Conservation (phyloP, 2,113 vertebrate genomes). For the Mastomys natalensis region DNA sequence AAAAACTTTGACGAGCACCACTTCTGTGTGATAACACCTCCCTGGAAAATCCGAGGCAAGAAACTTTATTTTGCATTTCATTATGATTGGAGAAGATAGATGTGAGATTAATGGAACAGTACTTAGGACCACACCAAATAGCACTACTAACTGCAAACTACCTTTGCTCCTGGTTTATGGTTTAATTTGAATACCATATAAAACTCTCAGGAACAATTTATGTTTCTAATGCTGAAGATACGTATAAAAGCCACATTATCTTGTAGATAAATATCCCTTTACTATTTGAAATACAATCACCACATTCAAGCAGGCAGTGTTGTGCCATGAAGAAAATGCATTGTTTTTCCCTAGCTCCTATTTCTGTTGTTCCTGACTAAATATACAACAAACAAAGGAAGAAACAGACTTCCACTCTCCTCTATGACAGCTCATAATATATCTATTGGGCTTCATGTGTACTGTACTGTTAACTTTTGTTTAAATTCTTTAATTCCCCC, state of each 20-base stretch:
- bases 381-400: not conserved
- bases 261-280: slow-evolving; percentile 43
- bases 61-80: not conserved
- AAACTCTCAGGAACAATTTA: slow-evolving; percentile 48
- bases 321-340: not conserved
- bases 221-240: not conserved
- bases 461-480: not conserved
- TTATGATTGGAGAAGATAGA: not conserved
- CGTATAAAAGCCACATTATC: slow-evolving; percentile 1
- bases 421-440: not conserved
- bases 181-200: slow-evolving; percentile 57
- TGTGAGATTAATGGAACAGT: not conserved
- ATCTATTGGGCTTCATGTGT: not conserved
- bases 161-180: not conserved
- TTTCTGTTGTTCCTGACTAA: not conserved
- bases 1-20: not conserved
- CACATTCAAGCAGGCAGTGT: slow-evolving; percentile 16
- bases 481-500: not conserved
- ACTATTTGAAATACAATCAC: not conserved
- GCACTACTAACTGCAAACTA: slow-evolving; percentile 19
- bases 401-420: not conserved
- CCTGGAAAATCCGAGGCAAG: not conserved
- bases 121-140: not conserved
- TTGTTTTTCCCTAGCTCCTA: not conserved
- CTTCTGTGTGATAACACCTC: not conserved